These are phyloP conservation scores for Nematopogon swammerdamellus DNA, from an alignment of 2,888 invertebrate species.

Conservation along the genomic window DNA sequence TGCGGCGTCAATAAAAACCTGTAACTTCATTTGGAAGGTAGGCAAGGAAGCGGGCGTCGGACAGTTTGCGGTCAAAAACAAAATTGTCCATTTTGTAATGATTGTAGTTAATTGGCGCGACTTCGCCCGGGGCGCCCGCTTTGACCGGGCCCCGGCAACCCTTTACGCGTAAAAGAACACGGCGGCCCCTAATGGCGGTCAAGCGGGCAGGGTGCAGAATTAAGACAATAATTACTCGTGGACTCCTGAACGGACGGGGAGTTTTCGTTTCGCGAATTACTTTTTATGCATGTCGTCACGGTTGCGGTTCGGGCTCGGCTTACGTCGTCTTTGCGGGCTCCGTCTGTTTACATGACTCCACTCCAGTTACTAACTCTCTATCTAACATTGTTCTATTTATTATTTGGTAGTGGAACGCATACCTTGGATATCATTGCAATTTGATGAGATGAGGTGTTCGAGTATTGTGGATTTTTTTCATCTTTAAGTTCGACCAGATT, in stretches of 20 bases:
- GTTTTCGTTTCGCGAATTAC: conserved; percentile 45
- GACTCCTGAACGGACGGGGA: too few species aligned
- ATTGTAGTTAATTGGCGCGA: conserved; percentile 47
- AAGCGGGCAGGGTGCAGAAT: conserved; percentile 32
- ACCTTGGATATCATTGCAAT: too few species aligned
- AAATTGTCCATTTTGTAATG: conserved; percentile 47
- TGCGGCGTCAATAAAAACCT: conserved; percentile 43
- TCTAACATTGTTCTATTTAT: too few species aligned
- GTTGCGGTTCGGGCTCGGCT: neutral
- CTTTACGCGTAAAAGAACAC: conserved; percentile 29
- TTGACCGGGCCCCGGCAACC: conserved; percentile 30
- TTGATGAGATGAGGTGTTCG: too few species aligned
- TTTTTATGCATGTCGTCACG: conserved; percentile 28
- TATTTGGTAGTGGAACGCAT: too few species aligned
- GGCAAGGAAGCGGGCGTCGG: conserved; percentile 13
- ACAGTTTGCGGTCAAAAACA: conserved; percentile 31
- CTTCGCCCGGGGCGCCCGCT: neutral
- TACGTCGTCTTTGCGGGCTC: conserved; percentile 5
- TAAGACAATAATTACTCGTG: conserved; percentile 48
- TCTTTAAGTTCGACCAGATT: too few species aligned
- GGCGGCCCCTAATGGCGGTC: conserved; percentile 39
- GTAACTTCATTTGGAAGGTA: conserved; percentile 20
- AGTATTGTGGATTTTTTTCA: too few species aligned
- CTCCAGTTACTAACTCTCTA: too few species aligned
- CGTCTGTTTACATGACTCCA: too few species aligned